These are phyloP conservation scores for Pempheris klunzingeri DNA, from an alignment of 2,797 vertebrate species.

Conservation along the genomic window DNA sequence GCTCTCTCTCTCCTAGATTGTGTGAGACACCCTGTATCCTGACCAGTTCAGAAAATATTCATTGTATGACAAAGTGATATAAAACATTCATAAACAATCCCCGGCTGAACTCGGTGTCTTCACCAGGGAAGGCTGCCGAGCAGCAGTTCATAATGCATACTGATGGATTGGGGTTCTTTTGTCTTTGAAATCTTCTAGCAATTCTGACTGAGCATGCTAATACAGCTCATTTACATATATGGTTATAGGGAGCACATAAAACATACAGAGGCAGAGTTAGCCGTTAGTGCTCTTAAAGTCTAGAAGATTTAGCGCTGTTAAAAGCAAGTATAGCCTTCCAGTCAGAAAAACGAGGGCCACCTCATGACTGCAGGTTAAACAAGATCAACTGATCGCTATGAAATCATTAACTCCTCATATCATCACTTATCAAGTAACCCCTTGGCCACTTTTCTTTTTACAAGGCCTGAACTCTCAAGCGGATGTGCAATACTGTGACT, in stretches of 20 bases:
- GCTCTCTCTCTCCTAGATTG: slow-evolving; percentile 29
- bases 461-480: slow-evolving; percentile 25
- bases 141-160: slow-evolving; percentile 59
- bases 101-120: slow-evolving; percentile 58
- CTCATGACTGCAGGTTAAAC: slow-evolving; percentile 46
- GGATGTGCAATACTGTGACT: slow-evolving; percentile 26
- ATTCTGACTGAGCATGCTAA: slow-evolving; percentile 72
- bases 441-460: slow-evolving; percentile 19
- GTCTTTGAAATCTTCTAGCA: slow-evolving; percentile 76
- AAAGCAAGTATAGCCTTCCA: slow-evolving; percentile 18
- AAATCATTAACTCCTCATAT: slow-evolving; percentile 27
- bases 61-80: slow-evolving; percentile 68
- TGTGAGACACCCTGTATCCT: slow-evolving; percentile 27
- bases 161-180: slow-evolving; percentile 71
- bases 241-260: slow-evolving; percentile 64
- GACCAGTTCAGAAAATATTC: slow-evolving; percentile 59
- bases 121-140: slow-evolving; percentile 34
- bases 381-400: slow-evolving; percentile 14
- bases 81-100: slow-evolving; percentile 77
- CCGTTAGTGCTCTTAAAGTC: slow-evolving; percentile 30
- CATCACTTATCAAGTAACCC: slow-evolving; percentile 38
- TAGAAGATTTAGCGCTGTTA: slow-evolving; percentile 45
- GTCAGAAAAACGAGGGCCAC: slow-evolving; percentile 20
- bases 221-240: slow-evolving; percentile 70
- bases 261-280: slow-evolving; percentile 30